Conservation (phyloP, 2,888 invertebrate genomes). For the Spisula solida region DNA sequence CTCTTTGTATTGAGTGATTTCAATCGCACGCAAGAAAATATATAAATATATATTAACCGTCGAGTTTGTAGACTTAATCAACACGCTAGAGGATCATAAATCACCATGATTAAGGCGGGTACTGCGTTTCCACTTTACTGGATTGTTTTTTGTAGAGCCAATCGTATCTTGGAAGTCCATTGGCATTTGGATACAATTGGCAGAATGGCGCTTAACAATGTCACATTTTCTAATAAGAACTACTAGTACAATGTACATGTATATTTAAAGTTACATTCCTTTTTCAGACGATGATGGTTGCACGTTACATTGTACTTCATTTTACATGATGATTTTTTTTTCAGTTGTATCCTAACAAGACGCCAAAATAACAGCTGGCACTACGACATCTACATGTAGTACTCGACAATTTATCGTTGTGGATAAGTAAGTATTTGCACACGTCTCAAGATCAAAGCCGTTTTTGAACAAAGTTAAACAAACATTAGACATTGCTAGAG, state of each 20-base stretch:
- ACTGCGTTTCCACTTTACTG: background rate
- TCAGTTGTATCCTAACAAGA: no score
- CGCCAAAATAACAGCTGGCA: no score
- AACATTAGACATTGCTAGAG: no score
- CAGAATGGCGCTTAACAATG: background rate
- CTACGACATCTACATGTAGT: no score
- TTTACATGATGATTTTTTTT: no score
- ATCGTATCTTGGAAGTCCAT: background rate
- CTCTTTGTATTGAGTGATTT: background rate
- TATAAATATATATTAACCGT: conserved; percentile 29
- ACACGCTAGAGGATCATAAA: background rate
- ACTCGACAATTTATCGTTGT: no score
- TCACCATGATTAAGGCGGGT: conserved; percentile 11
- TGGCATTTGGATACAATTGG: background rate
- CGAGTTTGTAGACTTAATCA: conserved; percentile 13
- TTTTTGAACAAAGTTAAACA: no score
- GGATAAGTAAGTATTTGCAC: no score
- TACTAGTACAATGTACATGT: background rate
- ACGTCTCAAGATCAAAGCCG: no score
- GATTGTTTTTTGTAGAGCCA: background rate
- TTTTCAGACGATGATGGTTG: no score
- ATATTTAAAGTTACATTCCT: background rate
- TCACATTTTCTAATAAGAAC: background rate
- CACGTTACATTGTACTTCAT: no score
- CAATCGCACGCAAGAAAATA: conserved; percentile 26